These are phyloP conservation scores for Tetramorium alpestre DNA, from an alignment of 1,140 invertebrate species.

Conservation along the genomic window DNA sequence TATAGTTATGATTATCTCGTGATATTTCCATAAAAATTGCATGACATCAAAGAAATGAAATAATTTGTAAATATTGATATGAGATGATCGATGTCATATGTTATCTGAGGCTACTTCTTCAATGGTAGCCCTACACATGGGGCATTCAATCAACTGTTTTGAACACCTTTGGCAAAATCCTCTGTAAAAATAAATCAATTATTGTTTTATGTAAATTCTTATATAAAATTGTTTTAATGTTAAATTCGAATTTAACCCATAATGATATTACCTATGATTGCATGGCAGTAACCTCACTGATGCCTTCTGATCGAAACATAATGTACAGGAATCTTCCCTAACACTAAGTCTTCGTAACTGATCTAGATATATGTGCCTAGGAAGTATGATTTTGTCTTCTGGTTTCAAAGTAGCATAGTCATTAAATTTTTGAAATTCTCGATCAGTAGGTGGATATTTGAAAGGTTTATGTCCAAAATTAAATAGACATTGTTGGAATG, in stretches of 20 bases:
- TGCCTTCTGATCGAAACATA: conserved; percentile 94
- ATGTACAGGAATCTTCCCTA: conserved; percentile 94
- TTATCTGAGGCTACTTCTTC: conserved; percentile 82
- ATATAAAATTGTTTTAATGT: neutral
- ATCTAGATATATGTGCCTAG: conserved; percentile 91
- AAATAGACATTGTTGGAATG: conserved; percentile 97
- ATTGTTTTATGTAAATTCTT: neutral
- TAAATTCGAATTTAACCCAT: neutral
- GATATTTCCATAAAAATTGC: conserved; percentile 63
- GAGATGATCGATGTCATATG: conserved; percentile 80
- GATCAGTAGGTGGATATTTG: conserved; percentile 90
- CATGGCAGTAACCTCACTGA: conserved; percentile 92
- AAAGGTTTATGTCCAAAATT: conserved; percentile 96
- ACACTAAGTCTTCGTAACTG: conserved; percentile 91
- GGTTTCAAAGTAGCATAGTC: conserved; percentile 89
- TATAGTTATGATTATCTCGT: conserved; percentile 67
- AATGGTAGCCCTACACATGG: conserved; percentile 92
- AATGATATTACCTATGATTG: conserved; percentile 89
- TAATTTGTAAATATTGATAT: conserved; percentile 65
- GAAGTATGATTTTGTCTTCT: conserved; percentile 90
- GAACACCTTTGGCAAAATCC: conserved; percentile 95
- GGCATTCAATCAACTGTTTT: conserved; percentile 92
- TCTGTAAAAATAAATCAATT: conserved; percentile 86
- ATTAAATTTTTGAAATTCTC: conserved; percentile 91
- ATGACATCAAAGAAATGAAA: conserved; percentile 66